Evolutionary conservation across 2,888 invertebrate species (phyloP), one percentile per base, ranked within the genome.

Genomic region (Auanema sp.): DNA sequence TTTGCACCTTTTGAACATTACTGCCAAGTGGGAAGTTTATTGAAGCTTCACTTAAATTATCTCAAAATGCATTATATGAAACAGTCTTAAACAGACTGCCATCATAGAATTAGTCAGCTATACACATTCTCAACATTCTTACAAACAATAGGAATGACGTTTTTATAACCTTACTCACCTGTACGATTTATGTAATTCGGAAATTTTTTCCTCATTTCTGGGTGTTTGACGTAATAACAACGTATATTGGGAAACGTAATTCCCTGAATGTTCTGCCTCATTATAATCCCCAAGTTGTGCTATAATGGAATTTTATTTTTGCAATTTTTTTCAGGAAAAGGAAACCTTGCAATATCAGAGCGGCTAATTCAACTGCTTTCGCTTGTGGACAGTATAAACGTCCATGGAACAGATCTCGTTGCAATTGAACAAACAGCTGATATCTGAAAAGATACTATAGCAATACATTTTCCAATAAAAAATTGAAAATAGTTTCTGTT

Each of bases 241-340:
- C 85, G 92, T 91, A 88, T 93, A 90, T 84, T 93, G 91, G 21
- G 91, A 89, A 23, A 94, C 91, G 86, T 97, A 97, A 47, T 85
- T 85, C 81, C 92, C 91, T 4, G 90, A 91, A 64, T 90, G 88
- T 71, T 92, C 89, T 73, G 90, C 90, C 18, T 92, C 91, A 83
- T 94, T 91, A 83, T 91, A 93, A 84, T 97, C 96, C 0, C 96
- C 97, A 41, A 96, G 87, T 85, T 96, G 95, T 83, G 93, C 96
- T 95, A 86, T 40, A 77, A 74, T 18, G 2, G 11, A 23, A 12
- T 18, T 57, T 4, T 24, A 24, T 54, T 52, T 24, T 47, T 47
- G 4, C 3, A 3, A 3, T 5, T 47, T 5, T 58, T 12, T 50
- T 40, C 44, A 21, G 18, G 24, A 41, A 41, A 16, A 18, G 21